Evolutionary conservation across 2,888 invertebrate genomes (phyloP).

Genomic region (Spialia ferax): DNA sequence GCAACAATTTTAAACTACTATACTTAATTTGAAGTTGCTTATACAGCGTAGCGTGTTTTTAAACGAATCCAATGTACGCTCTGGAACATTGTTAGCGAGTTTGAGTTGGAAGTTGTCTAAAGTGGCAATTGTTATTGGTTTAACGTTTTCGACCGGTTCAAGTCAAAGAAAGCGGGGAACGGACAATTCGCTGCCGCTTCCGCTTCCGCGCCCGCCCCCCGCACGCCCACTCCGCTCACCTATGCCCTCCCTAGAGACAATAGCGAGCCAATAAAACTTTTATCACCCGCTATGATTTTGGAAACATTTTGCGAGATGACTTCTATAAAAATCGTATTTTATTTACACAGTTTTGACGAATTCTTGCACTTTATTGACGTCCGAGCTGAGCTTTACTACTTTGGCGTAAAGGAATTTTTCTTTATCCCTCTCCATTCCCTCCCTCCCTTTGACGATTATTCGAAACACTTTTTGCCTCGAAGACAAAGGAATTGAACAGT

Average conservation of each 20-base stretch:
- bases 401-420: conserved; percentile 46
- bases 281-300: conserved; percentile 79
- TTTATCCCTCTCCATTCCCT: conserved; percentile 34
- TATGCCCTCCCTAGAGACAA: conserved; percentile 65
- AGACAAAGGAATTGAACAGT: conserved; percentile 40
- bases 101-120: conserved; percentile 36
- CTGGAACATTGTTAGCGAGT: conserved; percentile 33
- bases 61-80: conserved; percentile 35
- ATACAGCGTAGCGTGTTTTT: conserved; percentile 32
- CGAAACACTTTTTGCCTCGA: conserved; percentile 33
- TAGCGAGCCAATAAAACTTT: conserved; percentile 81
- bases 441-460: conserved; percentile 37
- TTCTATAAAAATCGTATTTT: conserved; percentile 80
- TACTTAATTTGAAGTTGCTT: conserved; percentile 53
- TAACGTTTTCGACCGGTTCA: conserved; percentile 58
- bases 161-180: conserved; percentile 50
- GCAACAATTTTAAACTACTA: conserved; percentile 57
- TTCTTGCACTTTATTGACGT: conserved; percentile 63
- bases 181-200: conserved; percentile 48
- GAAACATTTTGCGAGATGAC: conserved; percentile 77
- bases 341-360: conserved; percentile 62
- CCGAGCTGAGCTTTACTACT: conserved; percentile 57
- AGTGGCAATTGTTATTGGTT: conserved; percentile 45
- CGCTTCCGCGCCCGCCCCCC: conserved; percentile 47
- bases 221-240: conserved; percentile 47